Evolutionary conservation across 2,113 vertebrate genomes (phyloP).

Genomic region (Kryptolebias marmoratus): DNA sequence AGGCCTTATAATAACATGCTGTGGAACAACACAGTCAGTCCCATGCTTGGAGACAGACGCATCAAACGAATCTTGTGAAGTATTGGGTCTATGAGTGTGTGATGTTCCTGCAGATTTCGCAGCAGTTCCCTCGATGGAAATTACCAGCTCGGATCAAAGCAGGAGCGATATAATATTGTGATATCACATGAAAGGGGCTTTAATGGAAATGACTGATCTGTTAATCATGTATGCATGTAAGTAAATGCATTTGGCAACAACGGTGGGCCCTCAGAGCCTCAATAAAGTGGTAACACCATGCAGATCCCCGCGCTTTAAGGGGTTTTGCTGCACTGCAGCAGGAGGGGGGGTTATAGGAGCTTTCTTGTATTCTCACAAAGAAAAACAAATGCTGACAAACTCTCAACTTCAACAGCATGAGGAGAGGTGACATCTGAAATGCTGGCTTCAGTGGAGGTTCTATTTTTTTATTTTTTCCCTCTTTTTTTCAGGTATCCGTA

Average conservation of each 20-base stretch:
- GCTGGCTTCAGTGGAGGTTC: slow-evolving; percentile 39
- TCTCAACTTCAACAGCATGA: slow-evolving; percentile 41
- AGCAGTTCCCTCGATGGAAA: slow-evolving; percentile 55
- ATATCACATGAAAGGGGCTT: slow-evolving; percentile 40
- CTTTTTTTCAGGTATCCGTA: slow-evolving; percentile 47
- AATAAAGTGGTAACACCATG: slow-evolving; percentile 4
- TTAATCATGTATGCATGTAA: slow-evolving; percentile 40
- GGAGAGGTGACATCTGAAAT: slow-evolving; percentile 56
- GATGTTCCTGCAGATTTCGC: slow-evolving; percentile 59
- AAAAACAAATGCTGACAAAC: slow-evolving; percentile 55
- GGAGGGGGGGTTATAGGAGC: background rate
- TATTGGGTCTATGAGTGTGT: slow-evolving; percentile 38
- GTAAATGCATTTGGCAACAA: background rate
- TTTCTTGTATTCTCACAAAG: slow-evolving; percentile 34
- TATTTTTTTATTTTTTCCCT: slow-evolving; percentile 37
- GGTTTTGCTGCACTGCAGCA: slow-evolving; percentile 27
- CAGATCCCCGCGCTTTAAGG: slow-evolving; percentile 17
- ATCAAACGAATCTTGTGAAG: slow-evolving; percentile 66
- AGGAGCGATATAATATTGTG: slow-evolving; percentile 30
- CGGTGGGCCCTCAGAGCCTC: background rate
- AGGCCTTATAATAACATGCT: slow-evolving; percentile 66
- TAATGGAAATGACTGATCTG: slow-evolving; percentile 44
- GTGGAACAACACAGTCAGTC: slow-evolving; percentile 64
- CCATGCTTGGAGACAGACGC: slow-evolving; percentile 57
- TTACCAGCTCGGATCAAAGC: slow-evolving; percentile 58